Evolutionary conservation across 2,888 invertebrate species (phyloP), one percentile per base, ranked within the genome.

Genomic region (Thumatha senex): DNA sequence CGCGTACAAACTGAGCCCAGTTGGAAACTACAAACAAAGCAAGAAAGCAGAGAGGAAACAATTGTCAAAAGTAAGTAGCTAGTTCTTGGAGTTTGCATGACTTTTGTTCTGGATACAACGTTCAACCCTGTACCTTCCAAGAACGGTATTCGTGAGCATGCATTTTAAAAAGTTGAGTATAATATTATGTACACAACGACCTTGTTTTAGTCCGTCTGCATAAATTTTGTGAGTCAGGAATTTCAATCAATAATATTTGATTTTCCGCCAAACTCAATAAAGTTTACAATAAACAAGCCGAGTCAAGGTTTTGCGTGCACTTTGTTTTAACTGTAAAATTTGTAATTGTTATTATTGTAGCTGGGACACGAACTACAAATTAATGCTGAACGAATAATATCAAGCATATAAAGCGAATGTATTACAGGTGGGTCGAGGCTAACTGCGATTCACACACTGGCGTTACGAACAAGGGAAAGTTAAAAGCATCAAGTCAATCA

Each of bases 11-110:
- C 72, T 63, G 61, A 66, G 60, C 56, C 63, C 63, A 62, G 62
- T 66, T 73, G 67, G 75, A 76, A 74, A 74, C 74, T 24, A 24
- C 18, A 75, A 78, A 24, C 18, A 75, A 78, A 72, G 70, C 15
- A 33, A 33, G 15, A n/a, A 14, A 33, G 72, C 69, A 73, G 76
- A 70, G 58, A 61, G 58, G 65, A 70, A 77, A 77, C 80, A 78
- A 78, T 74, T 66, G 69, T 72, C 70, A 65, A 69, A 58, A 60
- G 48, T 68, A 65, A 51, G 57, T 52, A 60, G 56, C 40, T 59
- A 58, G 66, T 71, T 61, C 56, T 68, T 65, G 54, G 52, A 45
- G 42, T 57, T 59, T 62, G 54, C 55, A 56, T 56, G 41, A 56
- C 51, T 66, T 69, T 62, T 48, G 54, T 36, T 42, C 48, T 56